Conservation (phyloP, 2,113 vertebrate species). For the Macrotis lagotis region DNA sequence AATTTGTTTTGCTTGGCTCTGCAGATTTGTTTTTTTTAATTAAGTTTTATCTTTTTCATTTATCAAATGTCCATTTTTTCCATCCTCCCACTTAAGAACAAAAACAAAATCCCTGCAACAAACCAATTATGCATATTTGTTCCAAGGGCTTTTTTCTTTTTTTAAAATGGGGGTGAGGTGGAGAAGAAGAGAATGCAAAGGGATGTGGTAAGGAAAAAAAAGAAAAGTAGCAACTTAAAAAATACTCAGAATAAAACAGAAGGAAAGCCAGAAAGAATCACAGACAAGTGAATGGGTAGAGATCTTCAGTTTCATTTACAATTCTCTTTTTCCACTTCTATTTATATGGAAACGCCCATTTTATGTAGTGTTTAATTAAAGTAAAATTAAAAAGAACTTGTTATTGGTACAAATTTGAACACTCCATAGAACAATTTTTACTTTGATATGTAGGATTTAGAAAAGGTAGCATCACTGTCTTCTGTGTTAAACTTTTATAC, state of each 20-base stretch:
- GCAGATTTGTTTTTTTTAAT: not conserved
- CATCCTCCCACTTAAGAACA: not conserved
- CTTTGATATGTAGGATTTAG: not conserved
- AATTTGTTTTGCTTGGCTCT: not conserved
- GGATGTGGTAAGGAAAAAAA: not conserved
- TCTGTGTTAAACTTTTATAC: constrained; percentile 10
- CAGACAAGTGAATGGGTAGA: not conserved
- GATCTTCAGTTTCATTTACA: not conserved
- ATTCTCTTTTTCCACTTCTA: not conserved
- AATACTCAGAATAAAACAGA: not conserved
- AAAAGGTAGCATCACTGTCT: not conserved
- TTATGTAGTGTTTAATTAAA: not conserved
- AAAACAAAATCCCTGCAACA: not conserved
- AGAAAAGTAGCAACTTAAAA: not conserved
- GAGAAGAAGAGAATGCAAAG: not conserved
- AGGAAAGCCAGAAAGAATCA: not conserved
- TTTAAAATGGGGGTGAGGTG: not conserved
- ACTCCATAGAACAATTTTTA: not conserved
- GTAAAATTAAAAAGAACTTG: not conserved
- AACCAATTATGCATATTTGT: not conserved
- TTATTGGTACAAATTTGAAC: not conserved
- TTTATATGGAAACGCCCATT: not conserved
- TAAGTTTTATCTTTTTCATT: not conserved
- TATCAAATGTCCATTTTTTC: not conserved
- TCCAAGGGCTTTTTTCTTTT: not conserved